Percentiles rank a stretch among this genome's conserved stretches.
Evolutionary conservation across 2,888 invertebrate species (phyloP).

Genomic region (Oxytorus armatus): DNA sequence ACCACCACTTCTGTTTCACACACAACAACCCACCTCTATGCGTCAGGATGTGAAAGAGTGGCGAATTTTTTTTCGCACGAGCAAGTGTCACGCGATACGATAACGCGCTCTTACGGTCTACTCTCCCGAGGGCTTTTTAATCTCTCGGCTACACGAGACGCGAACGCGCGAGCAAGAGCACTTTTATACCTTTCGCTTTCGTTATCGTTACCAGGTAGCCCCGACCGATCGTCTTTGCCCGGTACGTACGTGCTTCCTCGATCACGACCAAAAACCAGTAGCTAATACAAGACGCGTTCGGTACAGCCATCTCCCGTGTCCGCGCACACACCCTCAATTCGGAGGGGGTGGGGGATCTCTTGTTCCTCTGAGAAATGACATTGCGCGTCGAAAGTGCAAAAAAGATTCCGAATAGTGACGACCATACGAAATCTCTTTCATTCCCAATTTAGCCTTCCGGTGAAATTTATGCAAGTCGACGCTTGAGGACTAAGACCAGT

Average conservation of each 20-base stretch:
- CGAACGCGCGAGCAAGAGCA: conserved; percentile 34
- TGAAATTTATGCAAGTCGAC: too few relatives aligned
- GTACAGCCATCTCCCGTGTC: too few relatives aligned
- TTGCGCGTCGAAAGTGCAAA: too few relatives aligned
- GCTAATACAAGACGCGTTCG: conserved; percentile 19
- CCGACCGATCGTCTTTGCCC: conserved; percentile 33
- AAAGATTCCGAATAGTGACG: too few relatives aligned
- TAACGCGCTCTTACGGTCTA: conserved; percentile 58
- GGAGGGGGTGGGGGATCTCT: too few relatives aligned
- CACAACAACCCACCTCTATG: too few relatives aligned
- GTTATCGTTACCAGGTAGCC: conserved; percentile 62
- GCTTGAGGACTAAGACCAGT: too few relatives aligned
- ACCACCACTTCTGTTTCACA: too few relatives aligned
- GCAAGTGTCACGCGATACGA: conserved; percentile 74
- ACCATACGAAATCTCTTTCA: too few relatives aligned
- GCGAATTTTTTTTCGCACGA: conserved; percentile 74
- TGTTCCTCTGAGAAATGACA: not conserved
- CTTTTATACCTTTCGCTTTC: conserved; percentile 70
- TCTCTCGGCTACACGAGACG: not conserved
- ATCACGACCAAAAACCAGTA: conserved; percentile 47
- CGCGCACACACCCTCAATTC: too few relatives aligned
- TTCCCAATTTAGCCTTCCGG: too few relatives aligned
- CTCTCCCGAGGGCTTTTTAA: not conserved
- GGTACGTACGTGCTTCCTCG: conserved; percentile 30
- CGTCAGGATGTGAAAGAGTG: conserved; percentile 3